A percentile compares a stretch with the other conserved stretches of the same genome.
phyloP scores from a whole-genome alignment of 2,888 invertebrate genomes.

The Orchesellides sinensis region DNA sequence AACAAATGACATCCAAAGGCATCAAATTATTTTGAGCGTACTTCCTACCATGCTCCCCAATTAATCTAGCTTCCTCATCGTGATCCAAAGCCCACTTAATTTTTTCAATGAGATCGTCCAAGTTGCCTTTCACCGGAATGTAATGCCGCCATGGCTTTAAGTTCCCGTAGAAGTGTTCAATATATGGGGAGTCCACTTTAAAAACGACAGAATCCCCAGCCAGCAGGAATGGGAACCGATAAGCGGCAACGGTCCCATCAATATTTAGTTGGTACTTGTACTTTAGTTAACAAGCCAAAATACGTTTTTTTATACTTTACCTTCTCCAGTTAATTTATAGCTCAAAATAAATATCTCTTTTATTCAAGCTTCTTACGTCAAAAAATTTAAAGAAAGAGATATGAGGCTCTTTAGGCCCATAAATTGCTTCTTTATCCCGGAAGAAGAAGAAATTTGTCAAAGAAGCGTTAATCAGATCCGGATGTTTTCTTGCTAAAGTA shows the following conservation, averaged over 20 bases:
- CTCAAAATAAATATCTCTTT: too few species aligned
- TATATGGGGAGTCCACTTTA: constrained; percentile 95
- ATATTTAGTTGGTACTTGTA: constrained; percentile 96
- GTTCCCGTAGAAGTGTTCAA: constrained; percentile 94
- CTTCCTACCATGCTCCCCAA: constrained; percentile 83
- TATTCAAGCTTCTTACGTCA: constrained; percentile 89
- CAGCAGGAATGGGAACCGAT: constrained; percentile 93
- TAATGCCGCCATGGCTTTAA: constrained; percentile 88
- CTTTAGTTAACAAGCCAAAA: constrained; percentile 82
- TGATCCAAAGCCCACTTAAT: constrained; percentile 87
- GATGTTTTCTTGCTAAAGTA: constrained; percentile 85
- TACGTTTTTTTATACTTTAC: too few species aligned
- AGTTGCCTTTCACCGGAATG: constrained; percentile 87
- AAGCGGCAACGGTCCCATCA: constrained; percentile 98
- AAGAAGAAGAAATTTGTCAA: constrained; percentile 98
- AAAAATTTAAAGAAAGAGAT: constrained; percentile 96
- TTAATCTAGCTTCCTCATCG: constrained; percentile 83
- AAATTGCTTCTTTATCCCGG: constrained; percentile 87
- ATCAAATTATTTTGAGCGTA: constrained; percentile 88
- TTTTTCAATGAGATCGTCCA: constrained; percentile 88
- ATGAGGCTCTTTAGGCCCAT: constrained; percentile 90
- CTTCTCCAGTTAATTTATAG: too few species aligned
- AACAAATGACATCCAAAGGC: constrained; percentile 92
- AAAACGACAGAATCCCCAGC: constrained; percentile 92
- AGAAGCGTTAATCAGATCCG: constrained; percentile 91